Evolutionary conservation across 30 jellyfish, hydroid and myxozoan species (phyloP).

Genomic region (Calvadosia cruxmelitensis): DNA sequence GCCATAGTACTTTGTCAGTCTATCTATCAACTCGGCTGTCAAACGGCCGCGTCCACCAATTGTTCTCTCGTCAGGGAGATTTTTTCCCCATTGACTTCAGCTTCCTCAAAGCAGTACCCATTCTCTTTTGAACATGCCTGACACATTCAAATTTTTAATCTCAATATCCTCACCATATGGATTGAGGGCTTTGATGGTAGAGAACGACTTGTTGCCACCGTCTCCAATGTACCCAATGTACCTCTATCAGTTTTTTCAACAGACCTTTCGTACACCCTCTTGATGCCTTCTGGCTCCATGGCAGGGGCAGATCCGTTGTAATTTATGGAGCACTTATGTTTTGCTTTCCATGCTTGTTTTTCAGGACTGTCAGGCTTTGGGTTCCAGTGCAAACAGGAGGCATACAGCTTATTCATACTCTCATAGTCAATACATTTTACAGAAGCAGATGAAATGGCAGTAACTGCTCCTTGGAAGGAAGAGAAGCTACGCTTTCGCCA

Average conservation of each 20-base stretch:
- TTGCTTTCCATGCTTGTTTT: conserved; percentile 8
- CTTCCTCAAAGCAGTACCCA: conserved; percentile 14
- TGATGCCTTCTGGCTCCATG: conserved; percentile 36
- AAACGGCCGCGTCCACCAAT: conserved; percentile 22
- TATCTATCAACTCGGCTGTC: conserved; percentile 9
- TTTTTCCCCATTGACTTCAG: conserved; percentile 1
- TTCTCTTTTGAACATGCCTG: conserved; percentile 27
- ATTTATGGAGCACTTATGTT: conserved; percentile 17
- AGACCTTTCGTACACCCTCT: conserved; percentile 2
- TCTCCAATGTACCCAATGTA: conserved; percentile 25
- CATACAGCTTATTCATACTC: conserved; percentile 7
- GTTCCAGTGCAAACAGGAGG: conserved; percentile 6
- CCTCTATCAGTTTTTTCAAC: conserved; percentile 6
- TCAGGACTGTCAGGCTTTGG: conserved; percentile 3
- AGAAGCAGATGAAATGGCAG: conserved; percentile 20
- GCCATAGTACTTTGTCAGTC: conserved; percentile 22
- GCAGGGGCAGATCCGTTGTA: conserved; percentile 27
- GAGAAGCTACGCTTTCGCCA: conserved; percentile 26
- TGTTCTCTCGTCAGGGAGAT: conserved; percentile 9
- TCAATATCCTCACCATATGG: neutral
- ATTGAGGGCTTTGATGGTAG: neutral
- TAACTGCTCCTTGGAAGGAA: conserved; percentile 25
- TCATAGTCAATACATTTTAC: conserved; percentile 16
- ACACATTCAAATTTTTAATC: conserved; percentile 14
- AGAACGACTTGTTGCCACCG: conserved; percentile 1